Evolutionary conservation across 1,140 invertebrate genomes (phyloP).

Genomic region (Pachypeltis micranthus): DNA sequence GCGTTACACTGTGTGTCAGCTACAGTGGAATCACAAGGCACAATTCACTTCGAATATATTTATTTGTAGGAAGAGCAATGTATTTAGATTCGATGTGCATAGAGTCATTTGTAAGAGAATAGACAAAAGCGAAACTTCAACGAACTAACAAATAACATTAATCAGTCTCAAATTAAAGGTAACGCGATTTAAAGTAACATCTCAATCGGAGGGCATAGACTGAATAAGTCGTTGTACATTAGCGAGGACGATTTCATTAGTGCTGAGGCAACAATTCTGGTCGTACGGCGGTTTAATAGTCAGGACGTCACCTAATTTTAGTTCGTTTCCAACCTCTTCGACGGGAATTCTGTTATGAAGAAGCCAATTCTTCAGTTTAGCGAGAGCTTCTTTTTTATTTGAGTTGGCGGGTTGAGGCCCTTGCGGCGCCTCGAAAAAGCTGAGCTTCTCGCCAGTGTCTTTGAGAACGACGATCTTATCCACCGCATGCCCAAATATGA

Average conservation of each 20-base stretch:
- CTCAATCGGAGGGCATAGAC: slow-evolving; percentile 27
- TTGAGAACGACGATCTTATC: slow-evolving; percentile 3
- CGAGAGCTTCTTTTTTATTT: neutral
- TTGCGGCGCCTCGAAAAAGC: neutral
- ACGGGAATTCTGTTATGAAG: slow-evolving; percentile 30
- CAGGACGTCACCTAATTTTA: slow-evolving; percentile 31
- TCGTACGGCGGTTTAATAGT: slow-evolving; percentile 31
- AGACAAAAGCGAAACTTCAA: no score
- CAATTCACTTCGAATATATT: no score
- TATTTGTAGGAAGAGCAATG: no score
- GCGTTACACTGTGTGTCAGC: no score
- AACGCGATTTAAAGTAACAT: neutral
- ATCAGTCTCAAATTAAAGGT: neutral
- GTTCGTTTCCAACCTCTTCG: slow-evolving; percentile 26
- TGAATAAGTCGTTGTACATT: slow-evolving; percentile 29
- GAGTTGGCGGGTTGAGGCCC: neutral
- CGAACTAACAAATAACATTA: no score
- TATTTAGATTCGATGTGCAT: no score
- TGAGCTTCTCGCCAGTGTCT: neutral
- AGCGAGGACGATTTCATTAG: slow-evolving; percentile 32
- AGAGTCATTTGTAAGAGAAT: no score
- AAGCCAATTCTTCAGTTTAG: slow-evolving; percentile 29
- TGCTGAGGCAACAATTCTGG: slow-evolving; percentile 29
- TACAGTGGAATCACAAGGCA: no score
- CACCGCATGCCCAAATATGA: neutral